A percentile compares a stretch with the other conserved stretches of the same genome.
Conservation (phyloP, 2,888 invertebrate species). For the Eutolmus rufibarbis region DNA sequence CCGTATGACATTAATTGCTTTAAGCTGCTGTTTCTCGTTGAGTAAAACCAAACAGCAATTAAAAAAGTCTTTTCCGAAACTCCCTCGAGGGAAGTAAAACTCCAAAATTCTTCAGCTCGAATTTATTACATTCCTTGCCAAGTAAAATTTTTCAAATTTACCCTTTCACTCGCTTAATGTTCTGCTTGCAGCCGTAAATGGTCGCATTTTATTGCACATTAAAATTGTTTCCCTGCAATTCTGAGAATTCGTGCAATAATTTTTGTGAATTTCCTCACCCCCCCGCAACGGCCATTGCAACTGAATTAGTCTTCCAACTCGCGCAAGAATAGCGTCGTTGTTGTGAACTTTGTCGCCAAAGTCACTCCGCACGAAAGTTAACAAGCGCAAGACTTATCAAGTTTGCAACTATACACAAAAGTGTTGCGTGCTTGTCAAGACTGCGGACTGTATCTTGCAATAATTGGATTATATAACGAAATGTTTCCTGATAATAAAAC, state of each 20-base stretch:
- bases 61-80: not conserved
- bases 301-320: not conserved
- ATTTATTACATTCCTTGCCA: not conserved
- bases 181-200: not conserved
- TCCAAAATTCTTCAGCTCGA: not conserved
- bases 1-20: not conserved
- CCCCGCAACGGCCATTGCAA: not conserved
- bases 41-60: not conserved
- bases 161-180: not conserved
- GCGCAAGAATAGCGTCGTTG: not conserved
- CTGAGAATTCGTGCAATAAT: not conserved
- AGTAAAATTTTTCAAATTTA: not conserved
- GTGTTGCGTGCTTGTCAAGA: conserved; percentile 37
- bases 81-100: not conserved
- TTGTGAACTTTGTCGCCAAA: conserved; percentile 16
- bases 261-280: not conserved
- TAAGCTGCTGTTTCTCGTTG: not conserved
- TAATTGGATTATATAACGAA: conserved; percentile 48
- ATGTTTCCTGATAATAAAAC: conserved; percentile 45
- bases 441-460: conserved; percentile 42
- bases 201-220: not conserved
- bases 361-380: not conserved
- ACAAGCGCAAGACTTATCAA: conserved; percentile 17
- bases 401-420: not conserved
- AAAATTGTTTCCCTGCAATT: not conserved